Evolutionary conservation across 1,140 invertebrate species (phyloP).

Genomic region (Hestina assimilis): DNA sequence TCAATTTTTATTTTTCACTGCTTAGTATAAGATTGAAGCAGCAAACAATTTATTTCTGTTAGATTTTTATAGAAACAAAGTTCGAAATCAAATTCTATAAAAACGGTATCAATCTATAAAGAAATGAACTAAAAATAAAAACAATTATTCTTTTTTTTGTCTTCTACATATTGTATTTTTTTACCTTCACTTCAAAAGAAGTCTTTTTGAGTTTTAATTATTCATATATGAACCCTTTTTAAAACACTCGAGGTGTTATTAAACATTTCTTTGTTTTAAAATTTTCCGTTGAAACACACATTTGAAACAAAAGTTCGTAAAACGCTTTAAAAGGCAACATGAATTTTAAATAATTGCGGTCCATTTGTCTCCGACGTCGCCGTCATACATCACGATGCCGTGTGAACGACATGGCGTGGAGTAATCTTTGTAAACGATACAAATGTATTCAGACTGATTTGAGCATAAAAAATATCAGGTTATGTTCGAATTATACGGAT

Average conservation of each 20-base stretch:
- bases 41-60: too few relatives aligned
- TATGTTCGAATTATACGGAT: background rate
- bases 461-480: constrained; percentile 3
- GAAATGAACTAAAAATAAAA: too few relatives aligned
- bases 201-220: too few relatives aligned
- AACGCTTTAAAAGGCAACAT: background rate
- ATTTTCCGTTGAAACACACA: background rate
- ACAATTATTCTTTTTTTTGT: too few relatives aligned
- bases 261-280: background rate
- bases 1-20: too few relatives aligned
- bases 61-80: too few relatives aligned
- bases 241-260: background rate
- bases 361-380: constrained; percentile 4
- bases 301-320: background rate
- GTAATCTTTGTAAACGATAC: constrained; percentile 1
- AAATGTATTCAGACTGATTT: constrained; percentile 20
- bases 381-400: background rate
- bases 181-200: too few relatives aligned
- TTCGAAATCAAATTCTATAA: too few relatives aligned
- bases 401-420: constrained; percentile 10
- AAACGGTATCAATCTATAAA: too few relatives aligned
- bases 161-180: too few relatives aligned
- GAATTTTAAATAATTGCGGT: constrained; percentile 13
- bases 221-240: too few relatives aligned
- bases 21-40: too few relatives aligned